Evolutionary conservation across 1,140 invertebrate genomes (phyloP).

Genomic region (Teleogryllus occipitalis): DNA sequence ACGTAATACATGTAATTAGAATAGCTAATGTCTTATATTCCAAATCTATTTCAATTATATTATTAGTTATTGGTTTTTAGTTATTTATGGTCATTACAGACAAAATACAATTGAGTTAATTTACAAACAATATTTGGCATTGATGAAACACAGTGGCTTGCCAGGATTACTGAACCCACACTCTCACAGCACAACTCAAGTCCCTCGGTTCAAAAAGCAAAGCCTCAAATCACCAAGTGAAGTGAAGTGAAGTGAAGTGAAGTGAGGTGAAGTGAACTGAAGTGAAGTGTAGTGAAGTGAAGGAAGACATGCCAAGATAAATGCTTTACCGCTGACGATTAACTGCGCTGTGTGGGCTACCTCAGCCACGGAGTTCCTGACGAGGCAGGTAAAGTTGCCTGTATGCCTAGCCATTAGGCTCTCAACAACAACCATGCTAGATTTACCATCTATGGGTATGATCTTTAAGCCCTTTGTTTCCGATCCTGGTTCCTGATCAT

Average conservation of each 20-base stretch:
- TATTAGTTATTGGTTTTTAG: too few species aligned
- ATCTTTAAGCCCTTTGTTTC: constrained; percentile 7
- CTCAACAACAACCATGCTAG: constrained; percentile 16
- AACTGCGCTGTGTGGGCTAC: constrained; percentile 26
- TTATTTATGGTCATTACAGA: too few species aligned
- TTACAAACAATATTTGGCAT: too few species aligned
- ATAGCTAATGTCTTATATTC: background rate
- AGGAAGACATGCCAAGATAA: constrained; percentile 10
- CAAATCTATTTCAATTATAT: background rate
- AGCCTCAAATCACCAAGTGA: constrained; percentile 3
- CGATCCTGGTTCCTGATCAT: background rate
- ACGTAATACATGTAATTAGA: too few species aligned
- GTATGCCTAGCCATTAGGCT: constrained; percentile 36
- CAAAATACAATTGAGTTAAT: too few species aligned
- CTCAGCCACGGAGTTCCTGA: constrained; percentile 30
- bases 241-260: constrained; percentile 1
- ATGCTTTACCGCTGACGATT: constrained; percentile 28
- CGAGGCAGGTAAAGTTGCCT: constrained; percentile 44
- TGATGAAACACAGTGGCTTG: background rate
- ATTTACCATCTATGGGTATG: constrained; percentile 11
- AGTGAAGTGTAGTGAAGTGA: constrained; percentile 2
- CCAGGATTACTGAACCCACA: constrained; percentile 3
- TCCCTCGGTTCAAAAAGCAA: background rate
- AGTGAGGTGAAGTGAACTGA: background rate
- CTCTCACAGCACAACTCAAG: background rate